These are phyloP conservation scores for Gopherus flavomarginatus DNA, from an alignment of 2,113 vertebrate genomes.

Conservation along the genomic window DNA sequence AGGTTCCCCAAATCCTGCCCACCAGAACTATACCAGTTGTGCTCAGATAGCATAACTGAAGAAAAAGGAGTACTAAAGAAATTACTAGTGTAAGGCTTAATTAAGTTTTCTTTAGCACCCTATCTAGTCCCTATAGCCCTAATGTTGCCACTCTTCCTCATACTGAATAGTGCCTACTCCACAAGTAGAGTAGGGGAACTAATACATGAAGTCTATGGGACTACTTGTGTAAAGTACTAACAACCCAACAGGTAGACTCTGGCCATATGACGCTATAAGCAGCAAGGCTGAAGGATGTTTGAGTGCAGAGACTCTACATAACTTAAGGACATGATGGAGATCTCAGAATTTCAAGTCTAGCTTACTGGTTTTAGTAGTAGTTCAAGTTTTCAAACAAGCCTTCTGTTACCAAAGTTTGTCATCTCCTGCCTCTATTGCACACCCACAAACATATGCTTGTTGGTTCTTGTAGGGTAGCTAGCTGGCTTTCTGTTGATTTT, in stretches of 20 bases:
- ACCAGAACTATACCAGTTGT: neutral
- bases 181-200: neutral
- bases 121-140: neutral
- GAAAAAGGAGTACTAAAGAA: conserved; percentile 8
- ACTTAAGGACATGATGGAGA: neutral
- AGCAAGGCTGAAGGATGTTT: neutral
- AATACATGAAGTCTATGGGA: neutral
- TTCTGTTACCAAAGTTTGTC: neutral
- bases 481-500: conserved; percentile 19
- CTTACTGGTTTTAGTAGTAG: neutral
- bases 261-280: neutral
- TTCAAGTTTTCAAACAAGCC: neutral
- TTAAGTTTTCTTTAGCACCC: neutral
- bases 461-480: neutral
- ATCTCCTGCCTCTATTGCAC: conserved; percentile 15
- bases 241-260: neutral
- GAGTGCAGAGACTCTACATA: neutral
- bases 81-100: neutral
- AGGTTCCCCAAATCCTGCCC: conserved; percentile 12
- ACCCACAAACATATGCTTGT: neutral
- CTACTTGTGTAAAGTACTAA: neutral
- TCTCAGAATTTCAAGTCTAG: neutral
- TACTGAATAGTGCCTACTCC: neutral
- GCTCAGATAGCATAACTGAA: neutral
- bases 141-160: neutral